Base-by-base conservation (phyloP, 1,140 invertebrate species). In the Platyscapa corneri region DNA sequence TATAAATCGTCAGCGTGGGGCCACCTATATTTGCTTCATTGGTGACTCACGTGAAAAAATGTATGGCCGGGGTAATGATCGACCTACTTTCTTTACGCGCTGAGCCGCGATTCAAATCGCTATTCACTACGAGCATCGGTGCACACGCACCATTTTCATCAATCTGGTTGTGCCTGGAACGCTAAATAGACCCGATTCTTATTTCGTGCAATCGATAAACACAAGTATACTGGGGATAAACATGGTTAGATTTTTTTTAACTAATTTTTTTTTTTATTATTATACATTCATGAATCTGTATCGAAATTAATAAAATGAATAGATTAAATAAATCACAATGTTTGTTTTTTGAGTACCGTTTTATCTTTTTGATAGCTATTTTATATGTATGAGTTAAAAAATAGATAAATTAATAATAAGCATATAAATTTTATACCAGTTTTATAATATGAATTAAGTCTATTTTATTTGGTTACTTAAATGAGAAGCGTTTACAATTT, bases 1-100 rank as follows among this genome's bases (percentile, higher is more conserved):
- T 34, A 56, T 32, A 77, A 37, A n/a, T 65, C n/a, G 46, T 2
- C 14, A 12, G n/a, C 10, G 37, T 39, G 60, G 27, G 32, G 37
- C 20, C 37, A 39, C 23, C 23, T 82, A 82, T 82, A 82, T 82
- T 82, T 67, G 80, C 49, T 18, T 20, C 23, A 0, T 0, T 37
- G 8, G 8, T 82, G 81, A 83, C 30, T 83, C 81, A 83, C 72
- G 49, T 46, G 23, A 76, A 83, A 75, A 76, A 76, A 53, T 46
- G 14, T 32, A 16, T 14, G 39, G 2, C 20, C 8, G 8, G 20
- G 18, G 12, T 56, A 82, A 72, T 46, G 60, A 82, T 82, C 67
- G 72, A 83, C 72, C 72, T 20, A 83, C 34, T 83, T 82, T 14
- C 70, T 10, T n/a, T 42, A 14, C 23, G 27, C 14, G 23, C 27